phyloP scores from a whole-genome alignment of 2,113 vertebrate genomes.

The Penelope pileata region DNA sequence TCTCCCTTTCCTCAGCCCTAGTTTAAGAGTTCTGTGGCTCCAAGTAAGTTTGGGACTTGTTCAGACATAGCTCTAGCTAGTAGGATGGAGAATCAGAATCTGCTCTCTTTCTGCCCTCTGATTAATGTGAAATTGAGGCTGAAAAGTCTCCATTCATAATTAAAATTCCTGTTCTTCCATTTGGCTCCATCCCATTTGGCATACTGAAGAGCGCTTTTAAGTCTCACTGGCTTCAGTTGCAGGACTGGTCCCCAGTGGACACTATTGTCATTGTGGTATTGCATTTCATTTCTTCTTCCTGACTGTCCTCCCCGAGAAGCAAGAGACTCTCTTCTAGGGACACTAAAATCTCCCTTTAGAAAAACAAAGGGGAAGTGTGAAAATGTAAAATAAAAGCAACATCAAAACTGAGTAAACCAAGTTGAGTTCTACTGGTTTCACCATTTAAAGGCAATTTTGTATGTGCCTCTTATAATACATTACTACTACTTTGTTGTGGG shows the following conservation, averaged over 20 bases:
- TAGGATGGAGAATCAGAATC: neutral
- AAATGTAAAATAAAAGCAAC: constrained; percentile 4
- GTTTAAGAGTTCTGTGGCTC: neutral
- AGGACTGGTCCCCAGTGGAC: neutral
- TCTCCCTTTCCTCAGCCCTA: neutral
- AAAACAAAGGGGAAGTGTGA: neutral
- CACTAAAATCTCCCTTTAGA: neutral
- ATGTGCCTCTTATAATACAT: neutral
- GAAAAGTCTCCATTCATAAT: neutral
- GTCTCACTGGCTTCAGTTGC: neutral
- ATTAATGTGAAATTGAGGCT: neutral
- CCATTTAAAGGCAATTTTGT: neutral
- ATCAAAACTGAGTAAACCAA: neutral
- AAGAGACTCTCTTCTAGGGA: neutral
- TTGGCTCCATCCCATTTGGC: neutral
- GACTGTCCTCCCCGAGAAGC: neutral
- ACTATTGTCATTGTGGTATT: neutral
- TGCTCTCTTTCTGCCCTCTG: neutral
- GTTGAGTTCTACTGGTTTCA: neutral
- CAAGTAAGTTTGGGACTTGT: neutral
- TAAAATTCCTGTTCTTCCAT: neutral
- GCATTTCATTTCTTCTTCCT: neutral
- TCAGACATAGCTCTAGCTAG: neutral
- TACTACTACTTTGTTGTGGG: neutral
- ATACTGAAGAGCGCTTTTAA: neutral